phyloP scores from a whole-genome alignment of 2,888 invertebrate genomes.

The Pyrochroa serraticornis region DNA sequence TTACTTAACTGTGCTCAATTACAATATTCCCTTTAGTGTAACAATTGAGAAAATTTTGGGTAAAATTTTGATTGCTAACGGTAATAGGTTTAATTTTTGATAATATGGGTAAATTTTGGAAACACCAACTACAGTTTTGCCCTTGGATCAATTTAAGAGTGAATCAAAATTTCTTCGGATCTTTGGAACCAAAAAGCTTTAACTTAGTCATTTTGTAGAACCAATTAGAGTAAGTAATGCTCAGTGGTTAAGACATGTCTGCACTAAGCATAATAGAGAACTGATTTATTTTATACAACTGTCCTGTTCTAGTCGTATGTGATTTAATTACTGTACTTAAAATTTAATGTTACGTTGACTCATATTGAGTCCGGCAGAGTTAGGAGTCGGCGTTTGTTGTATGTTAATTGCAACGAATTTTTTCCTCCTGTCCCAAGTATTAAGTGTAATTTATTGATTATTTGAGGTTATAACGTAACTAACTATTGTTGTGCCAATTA shows the following conservation, averaged over 20 bases:
- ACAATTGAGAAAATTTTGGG: background rate
- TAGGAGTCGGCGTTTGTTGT: background rate
- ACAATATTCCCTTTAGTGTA: background rate
- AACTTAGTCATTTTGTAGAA: conserved; percentile 2
- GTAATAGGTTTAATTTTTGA: background rate
- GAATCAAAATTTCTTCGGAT: background rate
- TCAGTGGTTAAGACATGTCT: background rate
- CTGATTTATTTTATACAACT: background rate
- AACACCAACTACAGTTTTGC: too few species aligned
- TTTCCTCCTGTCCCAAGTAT: background rate
- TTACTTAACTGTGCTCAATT: too few species aligned
- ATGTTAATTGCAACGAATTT: too few species aligned
- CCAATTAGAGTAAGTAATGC: background rate
- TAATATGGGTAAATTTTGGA: too few species aligned
- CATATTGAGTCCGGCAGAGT: conserved; percentile 19
- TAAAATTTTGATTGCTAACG: background rate
- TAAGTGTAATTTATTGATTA: too few species aligned
- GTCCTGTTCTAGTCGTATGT: background rate
- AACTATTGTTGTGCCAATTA: conserved; percentile 4
- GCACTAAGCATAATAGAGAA: background rate
- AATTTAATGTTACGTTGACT: conserved; percentile 23
- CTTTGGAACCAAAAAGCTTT: background rate
- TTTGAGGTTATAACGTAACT: too few species aligned
- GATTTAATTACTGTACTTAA: conserved; percentile 14
- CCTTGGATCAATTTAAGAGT: background rate